phyloP scores from a whole-genome alignment of 2,888 invertebrate species.

The Campoplex nolae region DNA sequence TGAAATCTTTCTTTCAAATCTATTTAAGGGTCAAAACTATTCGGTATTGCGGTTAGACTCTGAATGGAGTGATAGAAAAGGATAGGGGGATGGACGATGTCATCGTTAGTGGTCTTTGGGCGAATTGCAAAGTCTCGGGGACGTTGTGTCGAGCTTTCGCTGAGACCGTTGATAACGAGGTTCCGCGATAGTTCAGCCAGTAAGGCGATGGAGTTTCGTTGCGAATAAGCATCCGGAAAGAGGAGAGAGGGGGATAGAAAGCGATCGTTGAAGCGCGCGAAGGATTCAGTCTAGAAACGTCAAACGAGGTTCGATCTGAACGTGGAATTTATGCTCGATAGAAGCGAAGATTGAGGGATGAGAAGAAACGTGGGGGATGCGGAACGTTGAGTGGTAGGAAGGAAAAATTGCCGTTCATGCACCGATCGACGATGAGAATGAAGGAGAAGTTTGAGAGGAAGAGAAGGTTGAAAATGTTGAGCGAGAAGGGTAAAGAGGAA shows the following conservation, averaged over 20 bases:
- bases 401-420: constrained; percentile 56
- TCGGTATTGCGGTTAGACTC: not conserved
- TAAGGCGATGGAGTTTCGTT: constrained; percentile 49
- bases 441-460: constrained; percentile 31
- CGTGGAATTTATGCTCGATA: constrained; percentile 15
- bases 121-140: constrained; percentile 1
- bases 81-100: constrained; percentile 2
- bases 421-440: constrained; percentile 34
- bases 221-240: constrained; percentile 51
- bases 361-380: constrained; percentile 46
- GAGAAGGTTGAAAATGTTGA: constrained; percentile 21
- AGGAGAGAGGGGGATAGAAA: constrained; percentile 19
- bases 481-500: not conserved
- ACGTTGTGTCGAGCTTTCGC: constrained; percentile 33
- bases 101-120: constrained; percentile 25
- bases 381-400: constrained; percentile 51
- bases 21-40: not conserved
- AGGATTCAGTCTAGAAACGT: constrained; percentile 56
- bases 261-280: constrained; percentile 43
- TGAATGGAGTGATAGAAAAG: not conserved
- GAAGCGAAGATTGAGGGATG: constrained; percentile 12
- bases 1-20: constrained; percentile 5
- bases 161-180: constrained; percentile 57
- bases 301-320: constrained; percentile 39
- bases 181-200: constrained; percentile 51